phyloP scores from a whole-genome alignment of 2,797 vertebrate genomes.

The Manis pentadactyla region DNA sequence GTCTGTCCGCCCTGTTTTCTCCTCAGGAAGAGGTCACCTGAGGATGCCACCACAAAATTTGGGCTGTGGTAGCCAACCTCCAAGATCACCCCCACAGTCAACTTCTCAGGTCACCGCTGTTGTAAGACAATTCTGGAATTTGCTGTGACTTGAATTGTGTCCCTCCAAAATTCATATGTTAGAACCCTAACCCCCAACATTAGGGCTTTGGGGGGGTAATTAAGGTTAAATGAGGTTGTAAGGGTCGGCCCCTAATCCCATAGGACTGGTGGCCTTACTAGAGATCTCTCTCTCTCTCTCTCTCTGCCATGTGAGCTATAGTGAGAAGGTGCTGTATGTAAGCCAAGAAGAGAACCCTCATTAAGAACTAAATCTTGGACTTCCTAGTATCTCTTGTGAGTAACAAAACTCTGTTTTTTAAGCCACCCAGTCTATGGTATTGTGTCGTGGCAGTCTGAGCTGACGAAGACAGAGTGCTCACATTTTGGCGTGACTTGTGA shows the following conservation, averaged over 20 bases:
- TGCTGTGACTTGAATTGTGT: neutral
- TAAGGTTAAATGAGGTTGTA: neutral
- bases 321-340: neutral
- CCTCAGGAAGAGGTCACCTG: neutral
- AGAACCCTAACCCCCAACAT: neutral
- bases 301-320: neutral
- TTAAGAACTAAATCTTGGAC: neutral
- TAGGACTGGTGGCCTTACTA: neutral
- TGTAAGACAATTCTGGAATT: neutral
- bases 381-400: neutral
- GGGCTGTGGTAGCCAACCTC: neutral
- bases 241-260: neutral
- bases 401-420: neutral
- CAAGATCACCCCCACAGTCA: neutral
- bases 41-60: neutral
- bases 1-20: neutral
- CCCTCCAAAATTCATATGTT: neutral
- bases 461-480: neutral
- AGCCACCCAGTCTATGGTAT: neutral
- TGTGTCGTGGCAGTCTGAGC: neutral
- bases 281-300: neutral
- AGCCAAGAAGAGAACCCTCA: neutral
- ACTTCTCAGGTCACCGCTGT: neutral
- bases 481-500: neutral
- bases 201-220: neutral